Evolutionary conservation across 2,888 invertebrate species (phyloP), one percentile per base, ranked within the genome.

Genomic region (Hirtodrosophila histrioides): DNA sequence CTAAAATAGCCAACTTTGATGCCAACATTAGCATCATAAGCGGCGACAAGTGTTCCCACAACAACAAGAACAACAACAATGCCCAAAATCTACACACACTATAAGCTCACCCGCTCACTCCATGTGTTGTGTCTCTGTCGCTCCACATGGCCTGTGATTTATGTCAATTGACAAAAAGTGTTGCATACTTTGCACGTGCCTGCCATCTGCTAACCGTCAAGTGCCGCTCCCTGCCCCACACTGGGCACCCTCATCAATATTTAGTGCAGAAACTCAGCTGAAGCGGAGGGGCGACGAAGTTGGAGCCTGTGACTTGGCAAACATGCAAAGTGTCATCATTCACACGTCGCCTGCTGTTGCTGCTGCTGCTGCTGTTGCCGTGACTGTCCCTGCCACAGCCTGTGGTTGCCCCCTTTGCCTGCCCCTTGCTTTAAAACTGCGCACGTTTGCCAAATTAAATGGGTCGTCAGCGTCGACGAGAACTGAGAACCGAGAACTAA

Each of bases 261-360:
- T 86, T 85, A 86, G 86, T 81, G 81, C 75, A 61, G 72, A 72
- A 72, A 77, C 69, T 54, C 54, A 61, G 57, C 50, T 37, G 39
- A 48, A 60, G 37, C 37, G 4, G 31, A 3, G 7, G 31, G 5
- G 5, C 5, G 27, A 4, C 27, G 27, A 6, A 3, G 27, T 3
- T 6, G 27, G 27, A 27, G 27, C 27, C 46, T 81, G 73, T 78
- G 81, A 84, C 84, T 86, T 77, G 84, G 81, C 86, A 86, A 85
- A 86, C 86, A 85, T 84, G 86, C 86, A 86, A 85, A 88, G 88
- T 88, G 87, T 84, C 88, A 88, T 88, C 88, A 86, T 87, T 88
- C 84, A 86, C 88, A 88, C 86, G 81, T 87, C 84, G 81, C 68
- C 67, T 58, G 65, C 57, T 62, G 73, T 43, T 40, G 46, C 12